Evolutionary conservation across 1,140 invertebrate species (phyloP).

Genomic region (Drosophila albomicans): DNA sequence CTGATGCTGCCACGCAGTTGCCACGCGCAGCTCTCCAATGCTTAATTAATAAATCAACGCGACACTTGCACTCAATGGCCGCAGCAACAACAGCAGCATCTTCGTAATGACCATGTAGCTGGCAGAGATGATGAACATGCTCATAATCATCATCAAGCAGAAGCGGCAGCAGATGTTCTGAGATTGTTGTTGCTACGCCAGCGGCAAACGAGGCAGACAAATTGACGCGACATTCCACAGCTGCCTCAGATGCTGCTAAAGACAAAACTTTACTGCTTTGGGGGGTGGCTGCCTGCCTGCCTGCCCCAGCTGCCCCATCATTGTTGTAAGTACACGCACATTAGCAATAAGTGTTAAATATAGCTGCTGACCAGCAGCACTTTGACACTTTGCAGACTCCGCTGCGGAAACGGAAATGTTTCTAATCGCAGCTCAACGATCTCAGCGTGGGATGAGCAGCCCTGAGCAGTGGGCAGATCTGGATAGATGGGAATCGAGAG

Average conservation of each 20-base stretch:
- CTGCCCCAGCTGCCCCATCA: neutral
- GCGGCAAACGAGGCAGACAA: conserved; percentile 66
- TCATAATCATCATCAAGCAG: conserved; percentile 20
- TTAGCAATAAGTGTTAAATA: conserved; percentile 63
- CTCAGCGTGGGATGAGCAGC: conserved; percentile 49
- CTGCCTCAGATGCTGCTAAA: conserved; percentile 22
- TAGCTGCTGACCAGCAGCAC: conserved; percentile 46
- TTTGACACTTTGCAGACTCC: conserved; percentile 10
- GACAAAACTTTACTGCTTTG: conserved; percentile 14
- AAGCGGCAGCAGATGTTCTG: conserved; percentile 44
- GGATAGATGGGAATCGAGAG: neutral
- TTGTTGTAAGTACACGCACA: neutral
- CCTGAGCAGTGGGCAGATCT: conserved; percentile 26
- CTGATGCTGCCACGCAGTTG: conserved; percentile 51
- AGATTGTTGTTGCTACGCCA: conserved; percentile 73
- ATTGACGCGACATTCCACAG: conserved; percentile 79
- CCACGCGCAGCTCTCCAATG: conserved; percentile 77
- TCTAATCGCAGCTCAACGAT: conserved; percentile 66
- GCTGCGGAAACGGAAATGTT: conserved; percentile 71
- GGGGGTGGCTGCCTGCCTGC: conserved; percentile 4
- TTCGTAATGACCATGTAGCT: conserved; percentile 4
- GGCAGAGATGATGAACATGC: conserved; percentile 9
- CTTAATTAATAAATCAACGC: conserved; percentile 85
- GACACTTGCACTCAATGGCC: conserved; percentile 81
- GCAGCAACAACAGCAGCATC: conserved; percentile 45